These are phyloP conservation scores for Acanthosepion esculentum DNA, from an alignment of 2,888 invertebrate species.

Conservation along the genomic window DNA sequence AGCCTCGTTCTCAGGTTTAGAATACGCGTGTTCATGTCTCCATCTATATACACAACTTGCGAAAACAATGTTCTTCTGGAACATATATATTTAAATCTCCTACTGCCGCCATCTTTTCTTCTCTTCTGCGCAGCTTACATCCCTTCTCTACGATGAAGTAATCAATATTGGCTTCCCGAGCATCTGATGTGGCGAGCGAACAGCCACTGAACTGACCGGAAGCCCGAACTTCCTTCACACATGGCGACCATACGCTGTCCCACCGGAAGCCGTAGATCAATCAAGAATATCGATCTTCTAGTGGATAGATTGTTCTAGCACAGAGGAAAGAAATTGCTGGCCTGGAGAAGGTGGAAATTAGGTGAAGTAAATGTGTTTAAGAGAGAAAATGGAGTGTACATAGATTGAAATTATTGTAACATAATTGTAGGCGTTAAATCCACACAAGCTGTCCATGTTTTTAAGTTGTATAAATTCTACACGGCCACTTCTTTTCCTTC, in stretches of 20 bases:
- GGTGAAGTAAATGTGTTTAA: neutral
- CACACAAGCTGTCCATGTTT: no score
- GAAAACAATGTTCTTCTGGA: no score
- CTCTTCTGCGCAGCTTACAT: neutral
- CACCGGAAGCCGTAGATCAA: conserved; percentile 13
- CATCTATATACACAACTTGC: no score
- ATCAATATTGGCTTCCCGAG: neutral
- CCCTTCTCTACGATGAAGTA: neutral
- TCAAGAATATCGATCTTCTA: neutral
- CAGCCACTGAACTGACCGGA: neutral
- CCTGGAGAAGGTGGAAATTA: neutral
- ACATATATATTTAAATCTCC: no score
- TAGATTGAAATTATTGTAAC: no score
- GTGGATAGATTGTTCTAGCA: neutral
- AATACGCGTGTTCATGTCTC: no score
- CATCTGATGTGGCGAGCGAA: neutral
- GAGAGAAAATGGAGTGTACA: neutral
- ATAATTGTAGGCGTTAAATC: no score
- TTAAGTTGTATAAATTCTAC: no score
- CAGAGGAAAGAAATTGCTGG: neutral
- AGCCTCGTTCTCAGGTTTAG: no score
- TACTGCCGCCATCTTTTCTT: neutral
- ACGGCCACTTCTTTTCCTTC: no score
- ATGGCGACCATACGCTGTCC: conserved; percentile 4
- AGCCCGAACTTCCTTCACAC: neutral